These are phyloP conservation scores for Phania funesta DNA, from an alignment of 2,888 invertebrate species.

Conservation along the genomic window DNA sequence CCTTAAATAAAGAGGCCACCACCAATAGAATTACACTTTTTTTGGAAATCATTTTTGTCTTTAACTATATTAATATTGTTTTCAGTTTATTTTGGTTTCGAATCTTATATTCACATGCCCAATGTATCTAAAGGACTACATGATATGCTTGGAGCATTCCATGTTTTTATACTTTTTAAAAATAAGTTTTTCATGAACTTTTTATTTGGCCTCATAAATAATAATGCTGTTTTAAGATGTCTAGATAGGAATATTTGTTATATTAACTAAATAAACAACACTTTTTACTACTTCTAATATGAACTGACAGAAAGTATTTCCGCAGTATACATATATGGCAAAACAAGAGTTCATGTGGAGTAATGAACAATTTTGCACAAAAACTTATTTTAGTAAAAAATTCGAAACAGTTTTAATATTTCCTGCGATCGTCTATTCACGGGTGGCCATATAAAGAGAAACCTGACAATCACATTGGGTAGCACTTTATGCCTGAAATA, in stretches of 20 bases:
- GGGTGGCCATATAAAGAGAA: too few relatives aligned
- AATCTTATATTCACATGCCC: neutral
- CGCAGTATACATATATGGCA: too few relatives aligned
- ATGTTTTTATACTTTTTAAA: neutral
- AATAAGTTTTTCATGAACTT: neutral
- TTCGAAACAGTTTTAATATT: too few relatives aligned
- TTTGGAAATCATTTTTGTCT: neutral
- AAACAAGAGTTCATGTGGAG: too few relatives aligned
- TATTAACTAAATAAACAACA: too few relatives aligned
- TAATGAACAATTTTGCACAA: too few relatives aligned
- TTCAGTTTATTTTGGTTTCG: neutral
- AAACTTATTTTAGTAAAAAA: too few relatives aligned
- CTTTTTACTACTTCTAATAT: too few relatives aligned
- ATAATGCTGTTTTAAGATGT: neutral
- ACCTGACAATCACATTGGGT: too few relatives aligned
- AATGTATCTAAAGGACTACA: neutral
- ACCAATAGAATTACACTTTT: neutral
- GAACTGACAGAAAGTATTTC: too few relatives aligned
- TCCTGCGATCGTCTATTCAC: too few relatives aligned
- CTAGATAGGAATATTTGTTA: neutral
- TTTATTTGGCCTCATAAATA: neutral
- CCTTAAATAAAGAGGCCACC: neutral
- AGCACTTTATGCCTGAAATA: too few relatives aligned
- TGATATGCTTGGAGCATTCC: neutral
- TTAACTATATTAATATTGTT: neutral